Base-by-base conservation (phyloP, 2,797 vertebrate species). In the Pseudochaenichthys georgianus region DNA sequence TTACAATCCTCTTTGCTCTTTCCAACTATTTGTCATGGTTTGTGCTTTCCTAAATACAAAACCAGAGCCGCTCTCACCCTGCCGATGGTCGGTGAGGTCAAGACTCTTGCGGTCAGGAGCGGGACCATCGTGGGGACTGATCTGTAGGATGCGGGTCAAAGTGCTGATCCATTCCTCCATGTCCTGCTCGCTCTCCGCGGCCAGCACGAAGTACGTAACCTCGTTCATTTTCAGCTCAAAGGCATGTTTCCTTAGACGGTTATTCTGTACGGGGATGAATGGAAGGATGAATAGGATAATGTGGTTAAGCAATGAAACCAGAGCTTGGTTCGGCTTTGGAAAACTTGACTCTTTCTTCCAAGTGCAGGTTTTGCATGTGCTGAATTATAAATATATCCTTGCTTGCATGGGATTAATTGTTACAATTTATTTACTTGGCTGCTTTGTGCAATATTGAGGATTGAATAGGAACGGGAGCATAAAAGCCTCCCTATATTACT, bases 201-300 rank as follows among this genome's bases (percentile, higher is more conserved):
- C 98, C 95, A 99, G 95, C 89, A 99, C 98, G 31, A 99, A 99
- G 93, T 99, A 99, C 9, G 98, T 99, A 85, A 99, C 96, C 81
- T 99, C 97, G 74, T 98, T 98, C 98, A 99, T 99, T 95, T 99
- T 99, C 93, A 99, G 87, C 87, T 99, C 98, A 85, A 99, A 99
- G 83, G 98, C 97, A 15, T 99, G 94, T 88, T 98, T 99, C 92
- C 98, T 96, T 72, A 99, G 93, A 55, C 96, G 96, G 91, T 96
- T 98, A 85, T 99, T 99, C 98, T 99, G 74, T 16, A 61, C 41
- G 46, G 42, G 71, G 43, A 50, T 3, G 15, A 50, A 77, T 9
- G 60, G 67, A 81, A 51, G 63, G 60, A 70, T 13, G 38, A 71
- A 82, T 7, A 34, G 46, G 60, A 59, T 38, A 42, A 76, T 47